These are phyloP conservation scores for Tachuris rubrigastra DNA, from an alignment of 2,113 vertebrate genomes.

Conservation along the genomic window DNA sequence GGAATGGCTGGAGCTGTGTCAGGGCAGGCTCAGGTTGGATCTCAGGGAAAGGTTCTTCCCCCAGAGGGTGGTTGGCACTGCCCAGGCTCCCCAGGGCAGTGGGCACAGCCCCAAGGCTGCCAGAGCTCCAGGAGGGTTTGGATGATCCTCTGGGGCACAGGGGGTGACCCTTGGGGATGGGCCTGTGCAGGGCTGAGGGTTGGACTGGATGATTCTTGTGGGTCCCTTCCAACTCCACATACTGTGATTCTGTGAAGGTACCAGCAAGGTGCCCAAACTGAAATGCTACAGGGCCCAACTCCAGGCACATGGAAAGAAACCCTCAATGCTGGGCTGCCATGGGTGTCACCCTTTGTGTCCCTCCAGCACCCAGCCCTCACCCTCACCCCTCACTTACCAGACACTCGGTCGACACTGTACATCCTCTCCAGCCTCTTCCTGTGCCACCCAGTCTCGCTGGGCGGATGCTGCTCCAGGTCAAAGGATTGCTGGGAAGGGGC, in stretches of 20 bases:
- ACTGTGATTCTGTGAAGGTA: not conserved
- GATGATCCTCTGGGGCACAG: not conserved
- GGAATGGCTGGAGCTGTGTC: not conserved
- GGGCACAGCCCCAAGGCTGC: not conserved
- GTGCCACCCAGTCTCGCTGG: slow-evolving; percentile 72
- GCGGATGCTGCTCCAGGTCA: slow-evolving; percentile 81
- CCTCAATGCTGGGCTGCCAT: rapidly evolving
- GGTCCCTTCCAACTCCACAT: not conserved
- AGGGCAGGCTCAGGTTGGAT: not conserved
- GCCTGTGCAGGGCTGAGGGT: not conserved
- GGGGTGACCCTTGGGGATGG: not conserved
- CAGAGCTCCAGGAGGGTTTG: not conserved
- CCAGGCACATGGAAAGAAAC: rapidly evolving
- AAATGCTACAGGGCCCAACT: not conserved
- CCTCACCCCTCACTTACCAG: slow-evolving; percentile 71
- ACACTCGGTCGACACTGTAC: slow-evolving; percentile 88
- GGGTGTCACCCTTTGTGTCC: not conserved
- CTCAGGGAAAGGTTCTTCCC: not conserved
- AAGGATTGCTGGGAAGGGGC: slow-evolving; percentile 82
- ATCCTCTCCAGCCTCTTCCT: slow-evolving; percentile 92
- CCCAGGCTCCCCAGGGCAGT: not conserved
- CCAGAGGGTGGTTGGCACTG: not conserved
- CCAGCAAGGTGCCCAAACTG: not conserved
- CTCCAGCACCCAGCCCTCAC: not conserved
- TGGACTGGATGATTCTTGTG: not conserved